Percentiles rank a stretch among this genome's conserved stretches.
phyloP scores from a whole-genome alignment of 2,113 vertebrate genomes.

The Megaleporinus macrocephalus region DNA sequence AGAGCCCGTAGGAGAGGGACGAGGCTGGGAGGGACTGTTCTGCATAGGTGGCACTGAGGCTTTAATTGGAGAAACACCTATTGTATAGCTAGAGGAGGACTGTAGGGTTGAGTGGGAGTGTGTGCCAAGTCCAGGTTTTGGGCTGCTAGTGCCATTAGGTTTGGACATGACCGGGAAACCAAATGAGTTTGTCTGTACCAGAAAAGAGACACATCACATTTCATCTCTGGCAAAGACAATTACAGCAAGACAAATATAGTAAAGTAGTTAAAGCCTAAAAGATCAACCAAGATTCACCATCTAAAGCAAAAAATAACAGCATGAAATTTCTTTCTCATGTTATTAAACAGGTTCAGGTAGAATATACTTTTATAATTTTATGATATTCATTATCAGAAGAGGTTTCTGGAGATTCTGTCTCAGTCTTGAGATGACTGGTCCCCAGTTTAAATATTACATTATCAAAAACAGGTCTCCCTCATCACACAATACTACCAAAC shows the following conservation, averaged over 20 bases:
- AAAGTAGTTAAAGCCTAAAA: neutral
- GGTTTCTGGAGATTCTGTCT: no score
- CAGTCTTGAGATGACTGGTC: no score
- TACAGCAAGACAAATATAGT: no score
- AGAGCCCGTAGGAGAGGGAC: conserved; percentile 76
- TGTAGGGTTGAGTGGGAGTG: conserved; percentile 10
- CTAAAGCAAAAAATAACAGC: no score
- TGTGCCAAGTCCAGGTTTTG: conserved; percentile 36
- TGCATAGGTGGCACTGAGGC: conserved; percentile 19
- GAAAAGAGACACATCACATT: neutral
- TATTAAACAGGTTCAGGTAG: no score
- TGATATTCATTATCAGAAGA: no score
- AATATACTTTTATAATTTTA: no score
- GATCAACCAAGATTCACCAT: neutral
- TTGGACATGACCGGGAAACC: conserved; percentile 49
- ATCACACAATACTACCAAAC: no score
- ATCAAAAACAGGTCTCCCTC: no score
- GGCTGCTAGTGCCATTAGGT: conserved; percentile 67
- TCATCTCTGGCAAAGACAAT: neutral
- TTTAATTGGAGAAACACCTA: neutral
- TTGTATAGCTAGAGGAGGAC: conserved; percentile 31
- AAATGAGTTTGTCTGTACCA: conserved; percentile 48
- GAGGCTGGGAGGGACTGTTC: conserved; percentile 58
- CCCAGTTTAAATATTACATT: no score
- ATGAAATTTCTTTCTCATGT: no score